These are phyloP conservation scores for Acleris holmiana DNA, from an alignment of 2,888 invertebrate genomes.

Conservation along the genomic window DNA sequence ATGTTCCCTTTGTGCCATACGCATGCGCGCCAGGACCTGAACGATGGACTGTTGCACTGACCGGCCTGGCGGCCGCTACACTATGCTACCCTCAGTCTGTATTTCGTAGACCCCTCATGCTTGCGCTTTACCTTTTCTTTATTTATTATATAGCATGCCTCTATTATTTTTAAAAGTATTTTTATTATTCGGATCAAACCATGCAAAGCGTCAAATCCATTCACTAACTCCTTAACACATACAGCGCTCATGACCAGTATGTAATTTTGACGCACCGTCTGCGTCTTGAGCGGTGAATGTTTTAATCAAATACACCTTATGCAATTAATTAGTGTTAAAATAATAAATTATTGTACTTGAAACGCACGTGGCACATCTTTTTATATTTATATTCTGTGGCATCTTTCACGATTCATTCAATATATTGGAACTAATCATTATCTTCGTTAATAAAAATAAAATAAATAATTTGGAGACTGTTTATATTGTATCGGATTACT, in stretches of 20 bases:
- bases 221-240: too few relatives aligned
- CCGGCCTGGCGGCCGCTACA: slow-evolving; percentile 49
- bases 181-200: neutral
- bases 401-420: slow-evolving; percentile 24
- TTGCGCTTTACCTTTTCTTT: slow-evolving; percentile 29
- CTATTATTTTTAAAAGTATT: neutral
- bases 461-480: neutral
- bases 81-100: slow-evolving; percentile 41
- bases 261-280: too few relatives aligned
- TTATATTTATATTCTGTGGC: slow-evolving; percentile 25
- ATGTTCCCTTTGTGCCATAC: slow-evolving; percentile 64
- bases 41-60: slow-evolving; percentile 81
- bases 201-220: neutral
- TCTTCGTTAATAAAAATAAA: slow-evolving; percentile 10
- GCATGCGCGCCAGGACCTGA: slow-evolving; percentile 81
- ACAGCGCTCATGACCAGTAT: too few relatives aligned
- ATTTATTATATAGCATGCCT: slow-evolving; percentile 25
- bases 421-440: slow-evolving; percentile 8
- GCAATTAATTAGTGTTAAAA: too few relatives aligned
- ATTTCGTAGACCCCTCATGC: slow-evolving; percentile 38
- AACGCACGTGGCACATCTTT: neutral
- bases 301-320: too few relatives aligned
- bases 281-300: too few relatives aligned
- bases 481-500: slow-evolving; percentile 16
- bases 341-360: too few relatives aligned